Conservation (phyloP, 2,797 vertebrate genomes). For the Melanotaenia boesemani region DNA sequence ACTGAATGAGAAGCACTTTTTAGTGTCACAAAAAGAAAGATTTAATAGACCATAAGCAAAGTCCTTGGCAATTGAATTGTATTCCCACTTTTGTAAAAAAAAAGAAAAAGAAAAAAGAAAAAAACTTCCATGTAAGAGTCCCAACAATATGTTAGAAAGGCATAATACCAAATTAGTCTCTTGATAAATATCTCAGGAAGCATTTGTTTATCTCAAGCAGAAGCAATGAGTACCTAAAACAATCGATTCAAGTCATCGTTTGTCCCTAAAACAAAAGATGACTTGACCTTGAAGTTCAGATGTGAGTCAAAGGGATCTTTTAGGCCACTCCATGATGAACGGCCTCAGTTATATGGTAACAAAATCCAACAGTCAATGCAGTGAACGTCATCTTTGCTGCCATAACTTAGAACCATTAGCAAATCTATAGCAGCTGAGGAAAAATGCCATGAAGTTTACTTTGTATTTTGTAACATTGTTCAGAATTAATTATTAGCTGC, state of each 20-base stretch:
- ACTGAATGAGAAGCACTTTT: conserved; percentile 53
- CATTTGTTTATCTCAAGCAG: conserved; percentile 51
- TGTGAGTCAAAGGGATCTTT: conserved; percentile 30
- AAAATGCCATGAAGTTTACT: conserved; percentile 40
- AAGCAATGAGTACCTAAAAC: conserved; percentile 48
- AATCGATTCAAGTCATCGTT: conserved; percentile 3
- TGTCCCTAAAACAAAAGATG: conserved; percentile 49
- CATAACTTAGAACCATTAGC: conserved; percentile 55
- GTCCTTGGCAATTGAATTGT: conserved; percentile 71
- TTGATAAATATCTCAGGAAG: conserved; percentile 48
- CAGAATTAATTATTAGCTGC: conserved; percentile 61
- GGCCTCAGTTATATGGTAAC: conserved; percentile 47
- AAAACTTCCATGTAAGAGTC: conserved; percentile 39
- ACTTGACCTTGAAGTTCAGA: conserved; percentile 33
- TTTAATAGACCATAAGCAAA: conserved; percentile 67
- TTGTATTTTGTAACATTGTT: conserved; percentile 56
- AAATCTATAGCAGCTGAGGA: conserved; percentile 65
- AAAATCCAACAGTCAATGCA: conserved; percentile 61
- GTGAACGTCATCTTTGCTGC: conserved; percentile 49
- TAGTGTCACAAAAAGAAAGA: conserved; percentile 64
- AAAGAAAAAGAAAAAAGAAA: conserved; percentile 15
- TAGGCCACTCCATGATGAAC: conserved; percentile 29
- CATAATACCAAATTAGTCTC: conserved; percentile 50
- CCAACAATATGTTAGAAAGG: conserved; percentile 52
- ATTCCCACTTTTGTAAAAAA: conserved; percentile 49